Percentiles rank a stretch among this genome's conserved stretches.
Evolutionary conservation across 2,888 invertebrate genomes (phyloP).

Genomic region (Drosophila mayaguana): DNA sequence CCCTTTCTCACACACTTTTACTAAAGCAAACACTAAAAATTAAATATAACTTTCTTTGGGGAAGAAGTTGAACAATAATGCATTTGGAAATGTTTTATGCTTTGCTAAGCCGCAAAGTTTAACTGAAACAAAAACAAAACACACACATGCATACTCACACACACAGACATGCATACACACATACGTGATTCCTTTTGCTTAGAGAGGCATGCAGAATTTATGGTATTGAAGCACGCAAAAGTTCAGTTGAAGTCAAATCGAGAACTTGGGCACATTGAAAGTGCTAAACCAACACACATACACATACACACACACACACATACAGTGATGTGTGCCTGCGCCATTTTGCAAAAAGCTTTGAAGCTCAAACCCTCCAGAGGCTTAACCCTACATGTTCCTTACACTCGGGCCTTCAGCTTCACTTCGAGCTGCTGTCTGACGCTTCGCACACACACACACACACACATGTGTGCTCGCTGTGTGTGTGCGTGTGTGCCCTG

Average conservation of each 20-base stretch:
- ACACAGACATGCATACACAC: background rate
- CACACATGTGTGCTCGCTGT: slow-evolving; percentile 5
- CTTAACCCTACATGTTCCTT: slow-evolving; percentile 35
- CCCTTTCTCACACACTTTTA: background rate
- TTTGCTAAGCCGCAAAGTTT: slow-evolving; percentile 57
- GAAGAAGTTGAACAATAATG: slow-evolving; percentile 64
- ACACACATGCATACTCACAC: slow-evolving; percentile 6
- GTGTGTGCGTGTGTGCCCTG: slow-evolving; percentile 2
- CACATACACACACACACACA: slow-evolving; percentile 3
- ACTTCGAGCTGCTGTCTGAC: slow-evolving; percentile 31
- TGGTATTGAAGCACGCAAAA: slow-evolving; percentile 79
- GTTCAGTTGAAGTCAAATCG: slow-evolving; percentile 79
- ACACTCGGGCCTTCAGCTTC: slow-evolving; percentile 25
- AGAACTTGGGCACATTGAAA: slow-evolving; percentile 70
- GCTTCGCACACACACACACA: slow-evolving; percentile 25
- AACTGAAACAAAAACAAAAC: slow-evolving; percentile 45
- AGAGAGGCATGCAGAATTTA: slow-evolving; percentile 77
- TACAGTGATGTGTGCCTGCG: slow-evolving; percentile 34
- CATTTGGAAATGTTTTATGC: slow-evolving; percentile 72
- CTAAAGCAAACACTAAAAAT: slow-evolving; percentile 28
- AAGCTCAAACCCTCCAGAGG: slow-evolving; percentile 43
- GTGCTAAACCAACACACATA: slow-evolving; percentile 47
- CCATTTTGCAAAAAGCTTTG: slow-evolving; percentile 74
- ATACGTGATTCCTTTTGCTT: slow-evolving; percentile 26
- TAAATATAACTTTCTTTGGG: slow-evolving; percentile 30